Percentiles rank a stretch among this genome's conserved stretches.
These are phyloP conservation scores for Coranthus polyacanthus DNA, from an alignment of 2,797 vertebrate species.

Conservation along the genomic window DNA sequence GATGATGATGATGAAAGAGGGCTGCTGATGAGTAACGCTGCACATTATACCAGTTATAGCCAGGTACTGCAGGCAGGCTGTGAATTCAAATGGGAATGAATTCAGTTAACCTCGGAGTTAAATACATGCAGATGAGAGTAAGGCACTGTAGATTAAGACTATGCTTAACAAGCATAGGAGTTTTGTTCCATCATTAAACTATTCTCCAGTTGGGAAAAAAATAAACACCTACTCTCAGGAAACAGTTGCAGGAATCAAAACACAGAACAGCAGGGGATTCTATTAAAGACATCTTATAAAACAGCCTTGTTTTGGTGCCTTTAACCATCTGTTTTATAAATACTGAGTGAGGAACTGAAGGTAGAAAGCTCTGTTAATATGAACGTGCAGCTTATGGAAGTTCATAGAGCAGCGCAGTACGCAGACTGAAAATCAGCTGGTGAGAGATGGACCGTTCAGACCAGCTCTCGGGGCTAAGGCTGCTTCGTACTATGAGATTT, in stretches of 20 bases:
- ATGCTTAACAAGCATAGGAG: conserved; percentile 22
- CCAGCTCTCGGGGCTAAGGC: neutral
- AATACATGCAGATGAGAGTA: conserved; percentile 57
- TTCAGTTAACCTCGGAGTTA: conserved; percentile 59
- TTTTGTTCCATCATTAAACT: conserved; percentile 5
- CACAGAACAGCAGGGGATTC: conserved; percentile 11
- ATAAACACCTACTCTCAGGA: conserved; percentile 3
- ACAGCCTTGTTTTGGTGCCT: conserved; percentile 26
- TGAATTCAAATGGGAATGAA: conserved; percentile 49
- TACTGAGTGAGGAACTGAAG: neutral
- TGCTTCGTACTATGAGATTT: neutral
- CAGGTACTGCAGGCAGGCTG: conserved; percentile 30
- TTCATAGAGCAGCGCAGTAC: neutral
- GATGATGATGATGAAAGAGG: conserved; percentile 30
- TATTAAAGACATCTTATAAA: conserved; percentile 30
- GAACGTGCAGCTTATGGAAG: conserved; percentile 5
- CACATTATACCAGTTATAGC: conserved; percentile 26
- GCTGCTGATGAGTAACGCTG: conserved; percentile 32
- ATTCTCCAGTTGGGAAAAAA: conserved; percentile 20
- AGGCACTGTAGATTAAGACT: conserved; percentile 31
- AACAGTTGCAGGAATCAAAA: conserved; percentile 30
- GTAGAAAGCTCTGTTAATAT: conserved; percentile 18
- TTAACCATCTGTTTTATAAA: conserved; percentile 47
- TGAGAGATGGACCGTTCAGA: neutral
- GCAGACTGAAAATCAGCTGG: neutral